Conservation (phyloP, 2,113 vertebrate genomes). For the Dasyurus viverrinus region DNA sequence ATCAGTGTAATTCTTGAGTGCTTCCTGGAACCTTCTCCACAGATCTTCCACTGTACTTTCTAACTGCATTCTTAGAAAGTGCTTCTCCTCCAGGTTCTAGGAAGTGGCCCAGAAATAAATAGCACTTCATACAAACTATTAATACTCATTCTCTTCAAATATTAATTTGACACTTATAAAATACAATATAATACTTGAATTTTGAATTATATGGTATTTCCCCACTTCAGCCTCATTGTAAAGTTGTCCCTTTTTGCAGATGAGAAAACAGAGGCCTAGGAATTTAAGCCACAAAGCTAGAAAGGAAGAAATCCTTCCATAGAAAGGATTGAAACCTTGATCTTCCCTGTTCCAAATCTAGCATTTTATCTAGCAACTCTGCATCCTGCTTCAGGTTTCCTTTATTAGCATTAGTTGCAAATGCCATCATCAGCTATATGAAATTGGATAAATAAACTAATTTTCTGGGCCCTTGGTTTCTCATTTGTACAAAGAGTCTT, state of each 20-base stretch:
- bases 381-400: background rate
- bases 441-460: background rate
- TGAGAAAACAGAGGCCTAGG: background rate
- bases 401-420: background rate
- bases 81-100: slow-evolving; percentile 88
- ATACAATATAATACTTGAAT: background rate
- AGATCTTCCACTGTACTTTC: slow-evolving; percentile 80
- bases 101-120: slow-evolving; percentile 40
- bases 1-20: slow-evolving; percentile 78
- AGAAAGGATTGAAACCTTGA: background rate
- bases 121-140: background rate
- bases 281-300: background rate
- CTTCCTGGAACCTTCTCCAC: slow-evolving; percentile 84
- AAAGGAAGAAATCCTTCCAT: too few species aligned
- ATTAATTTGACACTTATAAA: background rate
- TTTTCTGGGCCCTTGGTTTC: slow-evolving; percentile 9
- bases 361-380: background rate
- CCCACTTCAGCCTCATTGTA: background rate
- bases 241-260: background rate
- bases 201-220: background rate
- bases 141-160: background rate
- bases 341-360: background rate
- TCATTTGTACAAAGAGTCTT: slow-evolving; percentile 10
- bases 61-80: slow-evolving; percentile 82
- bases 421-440: background rate